Conservation (phyloP, 2,888 invertebrate species). For the Pogonocherus hispidulus region DNA sequence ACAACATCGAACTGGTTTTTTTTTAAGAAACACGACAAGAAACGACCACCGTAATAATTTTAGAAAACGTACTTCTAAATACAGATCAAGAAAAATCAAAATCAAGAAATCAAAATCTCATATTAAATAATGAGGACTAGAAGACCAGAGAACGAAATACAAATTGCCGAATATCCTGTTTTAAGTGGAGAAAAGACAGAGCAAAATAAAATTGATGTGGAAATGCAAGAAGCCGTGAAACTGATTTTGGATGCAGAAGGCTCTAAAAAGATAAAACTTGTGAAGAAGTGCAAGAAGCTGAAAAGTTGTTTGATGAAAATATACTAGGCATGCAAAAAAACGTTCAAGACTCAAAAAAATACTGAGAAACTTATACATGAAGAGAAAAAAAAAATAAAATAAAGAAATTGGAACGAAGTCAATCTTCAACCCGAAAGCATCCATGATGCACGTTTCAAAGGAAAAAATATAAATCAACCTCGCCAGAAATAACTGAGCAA, state of each 20-base stretch:
- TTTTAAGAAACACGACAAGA: conserved; percentile 12
- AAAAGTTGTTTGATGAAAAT: conserved; percentile 9
- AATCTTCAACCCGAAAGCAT: too few relatives aligned
- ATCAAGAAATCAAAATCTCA: conserved; percentile 7
- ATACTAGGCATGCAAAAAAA: not conserved
- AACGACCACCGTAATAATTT: conserved; percentile 14
- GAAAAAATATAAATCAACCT: too few relatives aligned
- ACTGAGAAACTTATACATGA: conserved; percentile 6
- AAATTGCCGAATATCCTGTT: conserved; percentile 5
- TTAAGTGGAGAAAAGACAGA: conserved; percentile 7
- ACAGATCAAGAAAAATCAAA: conserved; percentile 15
- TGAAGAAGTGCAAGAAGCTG: conserved; percentile 7
- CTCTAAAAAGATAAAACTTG: conserved; percentile 15
- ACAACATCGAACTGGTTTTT: conserved; percentile 32
- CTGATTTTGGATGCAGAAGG: conserved; percentile 14
- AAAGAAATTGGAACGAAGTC: too few relatives aligned
- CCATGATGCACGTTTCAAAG: too few relatives aligned
- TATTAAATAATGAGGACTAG: conserved; percentile 11
- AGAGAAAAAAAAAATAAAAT: conserved; percentile 5
- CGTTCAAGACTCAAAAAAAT: conserved; percentile 12
- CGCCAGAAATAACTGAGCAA: too few relatives aligned
- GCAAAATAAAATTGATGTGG: not conserved
- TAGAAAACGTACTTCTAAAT: conserved; percentile 23
- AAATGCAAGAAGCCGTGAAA: conserved; percentile 11
- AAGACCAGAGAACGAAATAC: conserved; percentile 7